Evolutionary conservation across 1,140 invertebrate species (phyloP).

Genomic region (Leptonema lineaticorne): DNA sequence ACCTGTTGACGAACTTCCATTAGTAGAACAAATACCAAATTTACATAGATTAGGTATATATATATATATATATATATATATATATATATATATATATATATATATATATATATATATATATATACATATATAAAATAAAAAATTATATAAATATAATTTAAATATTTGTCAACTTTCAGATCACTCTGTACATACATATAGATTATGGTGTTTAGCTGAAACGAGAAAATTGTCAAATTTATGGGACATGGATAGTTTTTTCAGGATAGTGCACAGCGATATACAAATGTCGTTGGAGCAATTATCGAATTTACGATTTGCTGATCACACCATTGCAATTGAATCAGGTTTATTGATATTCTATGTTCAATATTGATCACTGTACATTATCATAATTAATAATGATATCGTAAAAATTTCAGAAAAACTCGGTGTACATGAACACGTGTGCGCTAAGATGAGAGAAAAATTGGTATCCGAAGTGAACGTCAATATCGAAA

Average conservation of each 20-base stretch:
- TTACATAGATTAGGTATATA: slow-evolving; percentile 67
- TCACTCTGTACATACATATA: slow-evolving; percentile 73
- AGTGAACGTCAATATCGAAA: slow-evolving; percentile 68
- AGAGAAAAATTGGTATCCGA: slow-evolving; percentile 75
- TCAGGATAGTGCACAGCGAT: slow-evolving; percentile 61
- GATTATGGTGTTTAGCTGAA: slow-evolving; percentile 71
- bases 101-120: slow-evolving; percentile 4
- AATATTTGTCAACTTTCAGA: slow-evolving; percentile 51
- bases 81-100: not conserved
- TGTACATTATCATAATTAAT: not conserved
- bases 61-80: not conserved
- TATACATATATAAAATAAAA: not conserved
- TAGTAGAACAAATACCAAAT: slow-evolving; percentile 78
- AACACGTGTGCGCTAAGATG: slow-evolving; percentile 68
- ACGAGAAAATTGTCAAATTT: slow-evolving; percentile 67
- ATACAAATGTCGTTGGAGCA: slow-evolving; percentile 66
- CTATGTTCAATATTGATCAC: not conserved
- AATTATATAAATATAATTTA: not conserved
- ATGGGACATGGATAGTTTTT: slow-evolving; percentile 72
- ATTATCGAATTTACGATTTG: slow-evolving; percentile 62
- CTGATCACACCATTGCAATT: slow-evolving; percentile 59
- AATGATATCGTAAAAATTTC: not conserved
- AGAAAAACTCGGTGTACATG: slow-evolving; percentile 55
- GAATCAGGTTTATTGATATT: slow-evolving; percentile 47
- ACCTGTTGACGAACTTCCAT: slow-evolving; percentile 67